Conservation (phyloP, 2,888 invertebrate genomes). For the Nymphalis polychloros region DNA sequence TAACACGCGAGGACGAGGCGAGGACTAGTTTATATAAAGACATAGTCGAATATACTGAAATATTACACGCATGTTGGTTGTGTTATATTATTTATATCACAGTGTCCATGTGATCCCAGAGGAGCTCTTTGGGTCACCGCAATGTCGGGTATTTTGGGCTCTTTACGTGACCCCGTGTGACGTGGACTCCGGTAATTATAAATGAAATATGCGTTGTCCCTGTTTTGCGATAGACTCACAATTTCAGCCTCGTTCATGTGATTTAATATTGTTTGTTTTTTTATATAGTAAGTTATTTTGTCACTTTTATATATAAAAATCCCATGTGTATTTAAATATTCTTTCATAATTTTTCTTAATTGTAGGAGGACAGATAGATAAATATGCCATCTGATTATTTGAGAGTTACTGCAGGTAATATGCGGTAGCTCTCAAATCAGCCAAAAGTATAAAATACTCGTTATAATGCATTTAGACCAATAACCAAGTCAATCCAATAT, state of each 20-base stretch:
- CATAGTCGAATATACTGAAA: constrained; percentile 15
- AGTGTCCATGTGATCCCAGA: constrained; percentile 45
- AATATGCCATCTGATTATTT: too few relatives aligned
- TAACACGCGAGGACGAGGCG: too few relatives aligned
- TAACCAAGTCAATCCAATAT: too few relatives aligned
- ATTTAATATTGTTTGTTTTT: constrained; percentile 1
- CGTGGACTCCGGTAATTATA: constrained; percentile 54
- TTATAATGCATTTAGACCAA: too few relatives aligned
- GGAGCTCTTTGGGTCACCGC: constrained; percentile 50
- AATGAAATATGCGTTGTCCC: constrained; percentile 43
- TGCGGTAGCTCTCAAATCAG: too few relatives aligned
- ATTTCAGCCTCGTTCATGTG: constrained; percentile 35
- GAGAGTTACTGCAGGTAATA: too few relatives aligned
- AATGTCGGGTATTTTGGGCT: constrained; percentile 48
- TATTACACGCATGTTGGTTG: constrained; percentile 38
- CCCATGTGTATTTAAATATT: too few relatives aligned
- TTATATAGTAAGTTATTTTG: not conserved
- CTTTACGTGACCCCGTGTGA: constrained; percentile 49
- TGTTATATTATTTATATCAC: constrained; percentile 49
- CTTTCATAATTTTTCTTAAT: too few relatives aligned
- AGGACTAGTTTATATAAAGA: not conserved
- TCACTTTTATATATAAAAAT: too few relatives aligned
- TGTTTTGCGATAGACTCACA: constrained; percentile 22
- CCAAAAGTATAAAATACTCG: too few relatives aligned
- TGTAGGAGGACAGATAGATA: too few relatives aligned